Conservation (phyloP, 2,113 vertebrate species). For the Variabilichromis moorii region DNA sequence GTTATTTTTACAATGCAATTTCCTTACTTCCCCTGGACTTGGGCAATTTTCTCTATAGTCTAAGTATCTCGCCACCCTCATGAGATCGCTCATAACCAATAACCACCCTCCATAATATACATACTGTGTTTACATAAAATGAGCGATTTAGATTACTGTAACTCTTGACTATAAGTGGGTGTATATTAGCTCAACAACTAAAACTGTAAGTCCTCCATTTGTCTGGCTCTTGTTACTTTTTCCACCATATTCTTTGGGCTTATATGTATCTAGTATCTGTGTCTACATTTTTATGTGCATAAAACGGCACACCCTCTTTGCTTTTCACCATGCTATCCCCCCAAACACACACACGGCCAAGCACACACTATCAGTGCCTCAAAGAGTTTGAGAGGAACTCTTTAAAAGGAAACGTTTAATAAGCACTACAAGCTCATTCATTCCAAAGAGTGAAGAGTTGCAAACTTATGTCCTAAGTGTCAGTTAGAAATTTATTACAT, state of each 20-base stretch:
- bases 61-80: background rate
- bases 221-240: background rate
- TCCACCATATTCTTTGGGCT: background rate
- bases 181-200: background rate
- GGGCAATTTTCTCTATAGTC: background rate
- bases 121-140: background rate
- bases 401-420: background rate
- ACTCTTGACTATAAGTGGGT: background rate
- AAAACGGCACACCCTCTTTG: accelerated
- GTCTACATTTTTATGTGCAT: background rate
- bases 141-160: background rate
- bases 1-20: background rate
- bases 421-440: background rate
- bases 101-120: background rate
- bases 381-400: background rate
- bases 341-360: background rate
- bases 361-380: background rate
- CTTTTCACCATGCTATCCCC: background rate
- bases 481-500: background rate
- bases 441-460: background rate
- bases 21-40: background rate
- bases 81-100: background rate
- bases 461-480: background rate
- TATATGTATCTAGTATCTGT: background rate
- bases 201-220: background rate